These are phyloP conservation scores for Ectemnius lituratus DNA, from an alignment of 2,888 invertebrate species.

Conservation along the genomic window DNA sequence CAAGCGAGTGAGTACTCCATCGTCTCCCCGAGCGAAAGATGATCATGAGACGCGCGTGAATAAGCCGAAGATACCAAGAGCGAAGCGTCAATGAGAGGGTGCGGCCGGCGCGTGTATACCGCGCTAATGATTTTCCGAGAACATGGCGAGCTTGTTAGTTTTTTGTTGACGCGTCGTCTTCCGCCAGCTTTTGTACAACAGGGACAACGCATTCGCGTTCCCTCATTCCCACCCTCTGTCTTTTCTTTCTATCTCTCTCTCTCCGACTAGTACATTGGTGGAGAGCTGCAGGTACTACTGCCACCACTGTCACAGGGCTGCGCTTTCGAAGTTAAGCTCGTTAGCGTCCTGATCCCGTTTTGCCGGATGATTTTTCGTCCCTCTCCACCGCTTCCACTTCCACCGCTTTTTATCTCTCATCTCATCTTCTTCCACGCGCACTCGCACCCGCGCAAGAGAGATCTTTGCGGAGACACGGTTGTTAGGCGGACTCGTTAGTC, in stretches of 20 bases:
- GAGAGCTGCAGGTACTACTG: too few relatives aligned
- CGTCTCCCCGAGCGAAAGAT: background rate
- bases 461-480: too few relatives aligned
- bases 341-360: background rate
- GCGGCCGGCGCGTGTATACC: background rate
- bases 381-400: too few relatives aligned
- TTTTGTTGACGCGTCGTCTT: conserved; percentile 6
- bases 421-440: too few relatives aligned
- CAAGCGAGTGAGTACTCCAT: background rate
- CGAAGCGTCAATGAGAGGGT: too few relatives aligned
- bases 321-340: conserved; percentile 6
- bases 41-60: background rate
- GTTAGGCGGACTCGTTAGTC: too few relatives aligned
- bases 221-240: too few relatives aligned
- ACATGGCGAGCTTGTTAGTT: conserved; percentile 3
- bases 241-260: too few relatives aligned
- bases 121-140: conserved; percentile 10
- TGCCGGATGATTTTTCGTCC: background rate
- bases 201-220: background rate
- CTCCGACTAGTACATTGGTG: too few relatives aligned
- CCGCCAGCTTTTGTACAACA: background rate
- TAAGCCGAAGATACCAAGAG: background rate
- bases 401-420: too few relatives aligned
- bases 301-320: background rate
- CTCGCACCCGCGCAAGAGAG: too few relatives aligned